Percentiles rank a stretch among this genome's conserved stretches.
phyloP scores from a whole-genome alignment of 64 coral and sea anemone genomes.

The Catalaphyllia jardinei region DNA sequence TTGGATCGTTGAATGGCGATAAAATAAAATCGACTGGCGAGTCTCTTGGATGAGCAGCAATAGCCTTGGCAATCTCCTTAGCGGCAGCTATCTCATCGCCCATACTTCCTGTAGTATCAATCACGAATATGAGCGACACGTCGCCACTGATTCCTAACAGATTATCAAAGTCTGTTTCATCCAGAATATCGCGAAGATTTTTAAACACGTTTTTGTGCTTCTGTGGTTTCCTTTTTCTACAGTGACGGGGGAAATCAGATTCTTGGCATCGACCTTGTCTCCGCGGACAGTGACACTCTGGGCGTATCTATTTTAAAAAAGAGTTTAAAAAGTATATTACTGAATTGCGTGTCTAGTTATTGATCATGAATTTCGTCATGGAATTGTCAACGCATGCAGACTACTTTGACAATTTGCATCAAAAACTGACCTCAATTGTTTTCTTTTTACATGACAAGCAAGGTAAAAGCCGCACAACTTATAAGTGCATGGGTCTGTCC shows the following conservation, averaged over 20 bases:
- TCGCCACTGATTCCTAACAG: constrained; percentile 68
- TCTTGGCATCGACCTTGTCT: not conserved
- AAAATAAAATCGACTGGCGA: constrained; percentile 53
- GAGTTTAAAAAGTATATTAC: no score
- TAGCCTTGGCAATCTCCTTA: constrained; percentile 53
- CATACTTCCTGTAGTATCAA: constrained; percentile 81
- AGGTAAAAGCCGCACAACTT: no score
- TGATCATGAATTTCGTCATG: no score
- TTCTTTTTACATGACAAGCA: no score
- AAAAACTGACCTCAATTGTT: no score
- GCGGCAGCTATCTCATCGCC: constrained; percentile 45
- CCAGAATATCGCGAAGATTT: constrained; percentile 37
- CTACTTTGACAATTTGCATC: no score
- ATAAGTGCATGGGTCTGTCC: no score
- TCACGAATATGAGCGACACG: constrained; percentile 61
- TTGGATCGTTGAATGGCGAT: constrained; percentile 63
- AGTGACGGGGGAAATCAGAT: not conserved
- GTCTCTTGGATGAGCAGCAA: constrained; percentile 52
- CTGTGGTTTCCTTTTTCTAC: not conserved
- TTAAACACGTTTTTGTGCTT: constrained; percentile 36
- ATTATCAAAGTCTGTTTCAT: constrained; percentile 29
- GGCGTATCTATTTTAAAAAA: not conserved
- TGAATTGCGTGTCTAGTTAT: no score
- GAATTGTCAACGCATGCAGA: no score
- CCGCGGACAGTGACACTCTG: not conserved